Evolutionary conservation across 2,113 vertebrate genomes (phyloP).

Genomic region (Eclectus roratus): DNA sequence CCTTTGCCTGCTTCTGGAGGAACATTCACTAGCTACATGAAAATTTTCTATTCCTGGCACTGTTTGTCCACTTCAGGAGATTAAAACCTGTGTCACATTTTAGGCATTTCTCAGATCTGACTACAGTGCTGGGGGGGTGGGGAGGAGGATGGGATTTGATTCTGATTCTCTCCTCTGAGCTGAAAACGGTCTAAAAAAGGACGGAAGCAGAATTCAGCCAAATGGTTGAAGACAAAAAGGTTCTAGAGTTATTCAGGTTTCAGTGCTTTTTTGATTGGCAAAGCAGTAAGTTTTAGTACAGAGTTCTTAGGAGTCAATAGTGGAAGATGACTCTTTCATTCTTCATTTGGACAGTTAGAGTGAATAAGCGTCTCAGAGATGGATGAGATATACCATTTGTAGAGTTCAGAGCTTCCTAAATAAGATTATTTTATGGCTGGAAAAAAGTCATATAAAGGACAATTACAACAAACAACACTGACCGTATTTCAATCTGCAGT

Average conservation of each 20-base stretch:
- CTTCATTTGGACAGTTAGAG: neutral
- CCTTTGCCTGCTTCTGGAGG: constrained; percentile 16
- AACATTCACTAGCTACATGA: neutral
- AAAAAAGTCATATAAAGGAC: neutral
- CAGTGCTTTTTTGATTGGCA: neutral
- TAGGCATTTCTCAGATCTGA: constrained; percentile 12
- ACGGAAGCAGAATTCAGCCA: neutral
- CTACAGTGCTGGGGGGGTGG: neutral
- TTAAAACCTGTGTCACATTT: constrained; percentile 23
- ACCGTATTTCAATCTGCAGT: neutral
- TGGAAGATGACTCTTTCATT: neutral
- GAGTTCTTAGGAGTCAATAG: neutral
- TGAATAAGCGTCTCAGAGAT: neutral
- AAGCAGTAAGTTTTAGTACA: neutral
- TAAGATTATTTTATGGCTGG: neutral
- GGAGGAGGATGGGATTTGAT: neutral
- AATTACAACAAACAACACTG: neutral
- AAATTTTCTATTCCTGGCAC: neutral
- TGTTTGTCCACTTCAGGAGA: neutral
- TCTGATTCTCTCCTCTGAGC: neutral
- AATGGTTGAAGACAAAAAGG: neutral
- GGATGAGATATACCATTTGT: constrained; percentile 44
- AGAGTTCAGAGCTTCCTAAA: neutral
- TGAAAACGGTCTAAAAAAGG: neutral
- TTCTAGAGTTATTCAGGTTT: neutral